Base-by-base conservation (phyloP, 1,140 invertebrate genomes). In the Campoletis sonorensis region DNA sequence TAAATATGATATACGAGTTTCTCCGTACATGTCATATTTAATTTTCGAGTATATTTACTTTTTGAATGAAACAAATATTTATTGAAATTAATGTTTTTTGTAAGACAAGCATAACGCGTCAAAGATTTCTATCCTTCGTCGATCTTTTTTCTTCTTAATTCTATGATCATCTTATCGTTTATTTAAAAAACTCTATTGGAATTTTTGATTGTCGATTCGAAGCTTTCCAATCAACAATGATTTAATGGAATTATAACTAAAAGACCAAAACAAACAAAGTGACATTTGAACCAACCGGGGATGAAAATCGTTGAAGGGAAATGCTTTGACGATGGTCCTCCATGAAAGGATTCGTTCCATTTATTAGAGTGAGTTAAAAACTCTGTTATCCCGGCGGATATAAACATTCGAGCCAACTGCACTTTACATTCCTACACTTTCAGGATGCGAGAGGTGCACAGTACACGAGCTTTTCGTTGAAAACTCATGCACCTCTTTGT, bases 1-100 rank as follows among this genome's bases (percentile, higher is more conserved):
- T 54, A n/a, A 54, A 64, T 64, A 64, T 23, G 23, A 64, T 64
- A 64, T 64, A 64, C 61, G 61, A 27, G 61, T 27, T 54, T 54
- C 51, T n/a, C 16, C 0, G 16, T 21, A 1, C 51, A n/a, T 54
- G 51, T 54, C 51, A 54, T 18, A n/a, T 54, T 54, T 54, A 18
- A 54, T 54, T 54, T 21, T 21, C 51, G 51, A 54, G 51, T 54
- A 21, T 4, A 54, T 54, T n/a, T n/a, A 4, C 1, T 21, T 54
- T 54, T 54, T 8, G 16, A 54, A 54, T n/a, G n/a, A 54, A 54
- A 54, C n/a, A 11, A 54, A 54, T 54, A 54, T n/a, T 1, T n/a
- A 54, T 54, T 18, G n/a, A n/a, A n/a, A n/a, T n/a, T 0, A 54
- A 45, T 45, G 8, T 45, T 11, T 8, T 11, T 8, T 11, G 8